Evolutionary conservation across 2,113 vertebrate genomes (phyloP).

Genomic region (Phrynosoma blainvillii): DNA sequence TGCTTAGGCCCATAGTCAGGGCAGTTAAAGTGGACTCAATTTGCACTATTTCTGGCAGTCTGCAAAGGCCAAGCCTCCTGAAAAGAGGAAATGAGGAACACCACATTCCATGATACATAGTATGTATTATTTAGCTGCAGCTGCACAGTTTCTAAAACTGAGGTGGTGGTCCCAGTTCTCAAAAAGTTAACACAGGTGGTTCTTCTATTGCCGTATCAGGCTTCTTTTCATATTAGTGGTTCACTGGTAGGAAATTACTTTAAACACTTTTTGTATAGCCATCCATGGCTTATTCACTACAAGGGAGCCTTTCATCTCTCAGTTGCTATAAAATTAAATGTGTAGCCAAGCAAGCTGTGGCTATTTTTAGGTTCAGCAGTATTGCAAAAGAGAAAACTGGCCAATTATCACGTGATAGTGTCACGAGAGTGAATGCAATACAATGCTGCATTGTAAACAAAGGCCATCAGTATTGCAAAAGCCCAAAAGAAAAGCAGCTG

Average conservation of each 20-base stretch:
- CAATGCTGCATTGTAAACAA: constrained; percentile 91
- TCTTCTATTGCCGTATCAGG: neutral
- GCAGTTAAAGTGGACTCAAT: too few relatives aligned
- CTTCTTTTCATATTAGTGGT: neutral
- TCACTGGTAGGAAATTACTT: neutral
- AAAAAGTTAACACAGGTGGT: neutral
- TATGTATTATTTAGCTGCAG: neutral
- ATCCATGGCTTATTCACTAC: constrained; percentile 72
- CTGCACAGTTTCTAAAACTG: neutral
- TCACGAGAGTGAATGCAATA: constrained; percentile 80
- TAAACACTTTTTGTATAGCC: constrained; percentile 48
- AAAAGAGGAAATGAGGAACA: too few relatives aligned
- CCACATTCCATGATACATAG: neutral
- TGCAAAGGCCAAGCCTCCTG: too few relatives aligned
- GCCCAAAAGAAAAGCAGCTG: constrained; percentile 12
- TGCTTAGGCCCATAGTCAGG: too few relatives aligned
- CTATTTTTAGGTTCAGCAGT: constrained; percentile 88
- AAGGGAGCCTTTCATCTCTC: constrained; percentile 74
- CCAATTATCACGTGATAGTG: constrained; percentile 82
- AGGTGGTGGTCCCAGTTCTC: neutral
- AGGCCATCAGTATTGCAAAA: constrained; percentile 80
- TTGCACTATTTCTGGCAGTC: too few relatives aligned
- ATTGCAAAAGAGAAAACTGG: constrained; percentile 90
- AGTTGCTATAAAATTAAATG: constrained; percentile 91
- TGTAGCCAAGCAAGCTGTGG: constrained; percentile 88